Base-by-base conservation (phyloP, 2,113 vertebrate species). In the Struthidea cinerea region DNA sequence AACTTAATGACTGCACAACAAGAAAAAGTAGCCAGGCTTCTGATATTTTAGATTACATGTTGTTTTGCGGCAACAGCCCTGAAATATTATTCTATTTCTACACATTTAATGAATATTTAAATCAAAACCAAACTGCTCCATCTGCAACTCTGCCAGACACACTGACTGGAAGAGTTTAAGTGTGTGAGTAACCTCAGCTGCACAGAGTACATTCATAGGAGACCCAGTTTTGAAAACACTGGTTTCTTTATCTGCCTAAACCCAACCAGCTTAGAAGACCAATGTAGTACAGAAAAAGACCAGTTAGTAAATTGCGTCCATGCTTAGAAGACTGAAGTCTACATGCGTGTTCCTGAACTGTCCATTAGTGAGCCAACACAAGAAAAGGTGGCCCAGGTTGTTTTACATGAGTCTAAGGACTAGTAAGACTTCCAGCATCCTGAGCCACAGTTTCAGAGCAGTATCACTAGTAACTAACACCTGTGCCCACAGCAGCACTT, bases 21-120 rank as follows among this genome's bases (percentile, higher is more conserved):
- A 37, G 20, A 30, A 42, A 41, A 59, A 37, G 14, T 2, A 65
- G 24, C 18, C n/a, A 81, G 16, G 16, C 65, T 86, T 71, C 35
- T 53, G 23, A 53, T 20, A 12, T 73, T 79, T 64, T 13, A 68
- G 22, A 80, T 50, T 12, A 37, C 11, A 46, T 0, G 0, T 0
- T 53, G 9, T 27, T 92, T 53, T 79, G 18, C 0, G 3, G 27
- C 27, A 83, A 80, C 3, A 30, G 15, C 21, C 28, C 18, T 17
- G 6, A 78, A 94, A 63, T 1, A 2, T 15, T 87, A 2, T 65
- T 81, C 39, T 61, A 42, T 35, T 83, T 65, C 75, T 70, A 81
- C 4, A 47, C 7, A 47, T 71, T 46, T 85, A 70, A 47, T 41
- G 12, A 91, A 30, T 19, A 57, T 11, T 90, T 76, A 90, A 67